These are phyloP conservation scores for Nothocercus nigrocapillus DNA, from an alignment of 2,113 vertebrate genomes.

Conservation along the genomic window DNA sequence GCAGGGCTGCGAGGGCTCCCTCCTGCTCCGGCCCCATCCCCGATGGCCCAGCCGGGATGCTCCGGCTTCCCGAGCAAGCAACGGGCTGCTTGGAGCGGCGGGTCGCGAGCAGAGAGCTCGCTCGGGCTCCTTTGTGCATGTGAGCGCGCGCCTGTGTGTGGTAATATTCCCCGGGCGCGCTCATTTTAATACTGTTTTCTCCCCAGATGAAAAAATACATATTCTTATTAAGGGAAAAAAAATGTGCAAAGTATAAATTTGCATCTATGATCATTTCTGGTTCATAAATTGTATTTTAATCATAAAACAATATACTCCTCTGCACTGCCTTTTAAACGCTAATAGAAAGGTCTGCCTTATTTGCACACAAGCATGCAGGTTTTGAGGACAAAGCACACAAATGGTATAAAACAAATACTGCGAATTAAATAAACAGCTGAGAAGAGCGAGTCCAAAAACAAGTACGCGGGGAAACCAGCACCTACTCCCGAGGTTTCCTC, in stretches of 20 bases:
- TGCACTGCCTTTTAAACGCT: background rate
- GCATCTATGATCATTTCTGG: slow-evolving; percentile 50
- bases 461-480: background rate
- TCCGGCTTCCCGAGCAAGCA: background rate
- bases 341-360: background rate
- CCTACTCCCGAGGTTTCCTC: background rate
- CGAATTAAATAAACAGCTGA: background rate
- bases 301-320: slow-evolving; percentile 17
- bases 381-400: background rate
- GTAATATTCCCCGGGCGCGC: slow-evolving; percentile 34
- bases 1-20: accelerated
- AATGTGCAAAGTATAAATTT: slow-evolving; percentile 44
- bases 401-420: background rate
- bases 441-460: background rate
- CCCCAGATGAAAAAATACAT: slow-evolving; percentile 54
- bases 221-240: slow-evolving; percentile 64
- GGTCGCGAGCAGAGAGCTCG: background rate
- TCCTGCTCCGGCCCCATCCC: background rate
- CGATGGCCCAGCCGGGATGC: accelerated
- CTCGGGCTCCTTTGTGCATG: background rate
- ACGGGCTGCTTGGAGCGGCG: accelerated
- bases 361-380: background rate
- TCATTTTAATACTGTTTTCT: slow-evolving; percentile 52
- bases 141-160: background rate
- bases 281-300: slow-evolving; percentile 52